A percentile compares a stretch with the other conserved stretches of the same genome.
phyloP scores from a whole-genome alignment of 2,113 vertebrate species.

The Prunella himalayana region DNA sequence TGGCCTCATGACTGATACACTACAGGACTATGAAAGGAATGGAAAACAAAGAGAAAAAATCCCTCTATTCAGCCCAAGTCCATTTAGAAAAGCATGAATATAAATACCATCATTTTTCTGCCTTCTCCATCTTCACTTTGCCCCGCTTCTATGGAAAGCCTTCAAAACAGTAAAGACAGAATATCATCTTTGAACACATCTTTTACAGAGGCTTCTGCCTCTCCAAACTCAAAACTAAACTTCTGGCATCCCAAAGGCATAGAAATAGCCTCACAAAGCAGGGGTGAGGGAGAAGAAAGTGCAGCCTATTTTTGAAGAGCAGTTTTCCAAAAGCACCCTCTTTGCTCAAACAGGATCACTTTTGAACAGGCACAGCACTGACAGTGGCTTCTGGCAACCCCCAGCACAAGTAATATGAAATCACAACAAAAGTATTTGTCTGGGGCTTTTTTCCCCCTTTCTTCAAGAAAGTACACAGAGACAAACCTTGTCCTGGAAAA shows the following conservation, averaged over 20 bases:
- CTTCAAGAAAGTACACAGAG: background rate
- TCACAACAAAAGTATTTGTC: background rate
- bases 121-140: background rate
- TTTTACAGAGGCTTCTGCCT: background rate
- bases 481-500: background rate
- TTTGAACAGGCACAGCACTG: background rate
- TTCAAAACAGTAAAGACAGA: background rate
- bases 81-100: background rate
- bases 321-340: background rate
- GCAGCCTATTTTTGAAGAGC: background rate
- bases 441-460: fast-evolving
- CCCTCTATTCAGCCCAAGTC: background rate
- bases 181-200: background rate
- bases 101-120: background rate
- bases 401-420: background rate
- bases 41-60: background rate
- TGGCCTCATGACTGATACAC: background rate
- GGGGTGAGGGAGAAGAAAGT: fast-evolving
- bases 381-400: background rate
- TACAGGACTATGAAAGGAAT: background rate
- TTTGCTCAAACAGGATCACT: background rate
- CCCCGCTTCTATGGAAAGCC: background rate
- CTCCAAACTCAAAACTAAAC: background rate
- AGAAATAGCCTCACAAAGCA: background rate
- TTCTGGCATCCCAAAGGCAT: background rate